Base-by-base conservation (phyloP, 2,888 invertebrate species). In the Lomographa bimaculata region DNA sequence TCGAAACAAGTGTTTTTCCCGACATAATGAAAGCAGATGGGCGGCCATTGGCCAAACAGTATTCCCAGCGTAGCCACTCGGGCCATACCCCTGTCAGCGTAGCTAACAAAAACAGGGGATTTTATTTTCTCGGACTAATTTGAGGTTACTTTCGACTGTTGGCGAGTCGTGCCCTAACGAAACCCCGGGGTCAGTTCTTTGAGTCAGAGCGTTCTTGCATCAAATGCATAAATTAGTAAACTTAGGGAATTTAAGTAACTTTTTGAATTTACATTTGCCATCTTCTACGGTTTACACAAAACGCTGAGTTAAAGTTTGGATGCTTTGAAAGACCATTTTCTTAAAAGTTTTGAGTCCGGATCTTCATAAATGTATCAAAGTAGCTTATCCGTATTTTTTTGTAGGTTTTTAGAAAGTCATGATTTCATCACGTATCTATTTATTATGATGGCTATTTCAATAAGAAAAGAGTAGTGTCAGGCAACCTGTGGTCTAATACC, bases 91-190 rank as follows among this genome's bases (percentile, higher is more conserved):
- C 66, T 71, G 77, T 70, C 73, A 70, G 59, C 53, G 54, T 50
- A 55, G 50, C 54, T 53, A 61, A 62, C 59, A 67, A 69, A 69
- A 75, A 71, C 67, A 64, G 59, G 61, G 62, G 57, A 48, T 68
- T 75, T 78, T 79, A 72, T 74, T 79, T 76, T 76, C 62, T 56
- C 60, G 53, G 58, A 63, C 71, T 76, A 77, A 79, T 80, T 79
- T 75, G 74, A 71, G 73, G 74, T 72, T 66, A 64, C 64, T 69
- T 68, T 67, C 61, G 62, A 61, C 51, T 63, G 58, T 62, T 62
- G 54, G 43, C 39, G n/a, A n/a, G n/a, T 39, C 52, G 43, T 39
- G 43, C 38, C 50, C 51, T 57, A 41, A 53, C 58, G 58, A 64
- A 62, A 65, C 64, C 64, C 65, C 57, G 51, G 52, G 52, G 53